A percentile compares a stretch with the other conserved stretches of the same genome.
These are phyloP conservation scores for Pitangus sulphuratus DNA, from an alignment of 2,797 vertebrate genomes.

Conservation along the genomic window DNA sequence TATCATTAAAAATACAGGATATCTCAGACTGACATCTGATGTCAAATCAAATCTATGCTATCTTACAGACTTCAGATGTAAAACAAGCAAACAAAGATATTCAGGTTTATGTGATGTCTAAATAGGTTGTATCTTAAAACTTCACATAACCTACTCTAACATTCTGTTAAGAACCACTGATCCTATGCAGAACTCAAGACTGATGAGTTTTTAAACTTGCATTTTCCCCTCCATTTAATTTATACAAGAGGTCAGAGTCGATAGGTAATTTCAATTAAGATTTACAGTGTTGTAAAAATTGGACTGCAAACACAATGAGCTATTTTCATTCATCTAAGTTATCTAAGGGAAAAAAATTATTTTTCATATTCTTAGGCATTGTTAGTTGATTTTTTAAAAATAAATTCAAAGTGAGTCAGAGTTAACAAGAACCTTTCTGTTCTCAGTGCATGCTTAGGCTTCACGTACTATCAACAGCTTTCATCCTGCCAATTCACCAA, in stretches of 20 bases:
- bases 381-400: not conserved
- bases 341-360: not conserved
- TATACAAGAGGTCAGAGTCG: not conserved
- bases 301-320: not conserved
- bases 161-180: not conserved
- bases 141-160: not conserved
- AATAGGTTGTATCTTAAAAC: not conserved
- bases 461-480: not conserved
- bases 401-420: not conserved
- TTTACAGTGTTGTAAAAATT: not conserved
- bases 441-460: not conserved
- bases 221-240: slow-evolving; percentile 8
- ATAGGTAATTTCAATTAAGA: not conserved
- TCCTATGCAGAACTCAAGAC: not conserved
- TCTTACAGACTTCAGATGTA: not conserved
- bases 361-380: not conserved
- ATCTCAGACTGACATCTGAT: not conserved
- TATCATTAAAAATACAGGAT: not conserved
- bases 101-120: not conserved
- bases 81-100: not conserved
- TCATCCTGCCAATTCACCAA: not conserved
- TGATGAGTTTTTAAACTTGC: not conserved
- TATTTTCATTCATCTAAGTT: not conserved
- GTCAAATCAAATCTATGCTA: not conserved
- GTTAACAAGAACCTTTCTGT: not conserved